Conservation (phyloP, 2,888 invertebrate genomes). For the Eristalis pertinax region DNA sequence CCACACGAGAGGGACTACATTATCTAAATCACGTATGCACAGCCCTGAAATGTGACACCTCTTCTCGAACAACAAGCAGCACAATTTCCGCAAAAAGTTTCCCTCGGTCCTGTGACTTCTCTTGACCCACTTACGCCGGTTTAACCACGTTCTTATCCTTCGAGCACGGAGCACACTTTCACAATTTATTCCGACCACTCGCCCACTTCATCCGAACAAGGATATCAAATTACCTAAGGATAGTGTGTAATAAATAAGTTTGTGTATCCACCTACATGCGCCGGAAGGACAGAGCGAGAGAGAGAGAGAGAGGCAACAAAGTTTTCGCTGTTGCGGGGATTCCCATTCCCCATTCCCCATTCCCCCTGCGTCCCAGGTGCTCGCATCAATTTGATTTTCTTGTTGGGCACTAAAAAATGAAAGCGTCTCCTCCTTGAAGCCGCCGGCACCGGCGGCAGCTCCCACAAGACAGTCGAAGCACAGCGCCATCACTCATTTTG, state of each 20-base stretch:
- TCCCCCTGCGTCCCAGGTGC: neutral
- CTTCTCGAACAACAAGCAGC: neutral
- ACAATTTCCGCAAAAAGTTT: neutral
- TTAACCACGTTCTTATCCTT: neutral
- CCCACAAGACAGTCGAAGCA: neutral
- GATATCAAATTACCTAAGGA: neutral
- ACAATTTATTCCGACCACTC: neutral
- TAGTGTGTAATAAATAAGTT: neutral
- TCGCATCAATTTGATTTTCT: conserved; percentile 34
- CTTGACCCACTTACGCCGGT: neutral
- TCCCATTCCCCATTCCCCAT: no score
- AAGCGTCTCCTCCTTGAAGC: neutral
- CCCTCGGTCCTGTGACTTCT: neutral
- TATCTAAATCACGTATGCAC: neutral
- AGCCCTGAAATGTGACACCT: neutral
- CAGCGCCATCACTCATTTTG: conserved; percentile 3
- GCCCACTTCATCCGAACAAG: neutral
- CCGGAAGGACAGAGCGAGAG: no score
- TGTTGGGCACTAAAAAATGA: conserved; percentile 15
- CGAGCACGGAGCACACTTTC: neutral
- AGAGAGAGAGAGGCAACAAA: no score
- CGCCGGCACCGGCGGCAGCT: neutral
- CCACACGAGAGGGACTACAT: neutral
- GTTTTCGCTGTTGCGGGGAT: neutral
- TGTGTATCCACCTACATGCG: neutral